phyloP scores from a whole-genome alignment of 2,797 vertebrate species.

The Leuciscus waleckii region DNA sequence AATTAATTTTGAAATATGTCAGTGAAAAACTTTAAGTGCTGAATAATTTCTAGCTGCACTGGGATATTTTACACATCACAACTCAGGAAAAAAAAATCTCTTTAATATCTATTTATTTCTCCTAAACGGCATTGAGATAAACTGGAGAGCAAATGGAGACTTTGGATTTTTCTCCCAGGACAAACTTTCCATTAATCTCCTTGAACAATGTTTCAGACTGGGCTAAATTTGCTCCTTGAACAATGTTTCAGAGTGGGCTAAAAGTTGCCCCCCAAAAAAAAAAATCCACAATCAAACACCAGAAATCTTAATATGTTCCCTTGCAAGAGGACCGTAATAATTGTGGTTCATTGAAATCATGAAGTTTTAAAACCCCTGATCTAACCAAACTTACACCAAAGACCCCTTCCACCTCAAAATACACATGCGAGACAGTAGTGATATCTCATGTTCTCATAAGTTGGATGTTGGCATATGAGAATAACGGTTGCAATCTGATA shows the following conservation, averaged over 20 bases:
- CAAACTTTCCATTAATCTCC: background rate
- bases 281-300: background rate
- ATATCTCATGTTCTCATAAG: background rate
- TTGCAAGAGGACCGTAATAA: background rate
- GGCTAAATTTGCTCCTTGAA: background rate
- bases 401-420: background rate
- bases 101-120: background rate
- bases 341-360: background rate
- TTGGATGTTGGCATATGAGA: background rate
- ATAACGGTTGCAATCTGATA: conserved; percentile 20
- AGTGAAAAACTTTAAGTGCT: background rate
- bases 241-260: background rate
- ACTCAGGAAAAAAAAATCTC: background rate
- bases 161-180: background rate
- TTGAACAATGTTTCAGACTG: background rate
- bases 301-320: background rate
- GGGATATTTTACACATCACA: background rate
- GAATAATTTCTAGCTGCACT: background rate
- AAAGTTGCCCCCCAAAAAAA: background rate
- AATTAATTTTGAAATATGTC: background rate
- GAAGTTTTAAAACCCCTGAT: background rate
- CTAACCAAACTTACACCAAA: background rate
- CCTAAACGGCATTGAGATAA: background rate
- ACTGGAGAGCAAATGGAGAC: background rate
- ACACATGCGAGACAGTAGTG: background rate